Conservation (phyloP, 2,113 vertebrate genomes). For the Cacatua alba region DNA sequence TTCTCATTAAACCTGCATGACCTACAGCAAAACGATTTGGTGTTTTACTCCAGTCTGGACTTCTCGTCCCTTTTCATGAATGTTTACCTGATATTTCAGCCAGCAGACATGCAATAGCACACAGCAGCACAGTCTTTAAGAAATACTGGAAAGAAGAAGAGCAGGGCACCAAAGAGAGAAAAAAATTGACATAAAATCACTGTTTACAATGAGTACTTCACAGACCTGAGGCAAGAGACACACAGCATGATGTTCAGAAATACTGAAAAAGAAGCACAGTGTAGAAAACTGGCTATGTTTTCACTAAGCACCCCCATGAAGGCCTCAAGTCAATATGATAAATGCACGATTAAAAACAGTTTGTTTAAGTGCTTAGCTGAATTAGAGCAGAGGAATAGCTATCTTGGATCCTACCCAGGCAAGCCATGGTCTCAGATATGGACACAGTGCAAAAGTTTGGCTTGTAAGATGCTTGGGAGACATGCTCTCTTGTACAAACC, state of each 20-base stretch:
- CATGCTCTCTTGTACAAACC: not conserved
- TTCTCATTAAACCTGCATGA: not conserved
- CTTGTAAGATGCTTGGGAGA: not conserved
- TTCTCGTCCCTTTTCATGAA: not conserved
- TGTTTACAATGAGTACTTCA: not conserved
- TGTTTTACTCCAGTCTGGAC: not conserved
- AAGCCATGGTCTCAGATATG: not conserved
- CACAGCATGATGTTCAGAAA: not conserved
- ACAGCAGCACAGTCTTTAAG: not conserved
- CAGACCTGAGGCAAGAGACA: not conserved
- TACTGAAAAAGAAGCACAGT: not conserved
- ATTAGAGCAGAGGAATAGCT: not conserved
- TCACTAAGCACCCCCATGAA: not conserved
- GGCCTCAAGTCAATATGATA: not conserved
- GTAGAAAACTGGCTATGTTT: not conserved
- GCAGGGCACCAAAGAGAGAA: not conserved
- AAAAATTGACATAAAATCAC: not conserved
- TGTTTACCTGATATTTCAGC: not conserved
- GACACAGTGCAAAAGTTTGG: not conserved
- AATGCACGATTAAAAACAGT: not conserved
- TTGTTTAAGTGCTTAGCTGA: not conserved
- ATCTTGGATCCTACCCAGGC: not conserved
- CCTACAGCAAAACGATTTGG: not conserved
- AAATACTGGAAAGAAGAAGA: not conserved
- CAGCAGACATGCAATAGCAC: not conserved